Evolutionary conservation across 30 jellyfish, hydroid and myxozoan genomes (phyloP), one percentile per base, ranked within the genome.

Genomic region (Aurelia aurita complex sp. Pacific): DNA sequence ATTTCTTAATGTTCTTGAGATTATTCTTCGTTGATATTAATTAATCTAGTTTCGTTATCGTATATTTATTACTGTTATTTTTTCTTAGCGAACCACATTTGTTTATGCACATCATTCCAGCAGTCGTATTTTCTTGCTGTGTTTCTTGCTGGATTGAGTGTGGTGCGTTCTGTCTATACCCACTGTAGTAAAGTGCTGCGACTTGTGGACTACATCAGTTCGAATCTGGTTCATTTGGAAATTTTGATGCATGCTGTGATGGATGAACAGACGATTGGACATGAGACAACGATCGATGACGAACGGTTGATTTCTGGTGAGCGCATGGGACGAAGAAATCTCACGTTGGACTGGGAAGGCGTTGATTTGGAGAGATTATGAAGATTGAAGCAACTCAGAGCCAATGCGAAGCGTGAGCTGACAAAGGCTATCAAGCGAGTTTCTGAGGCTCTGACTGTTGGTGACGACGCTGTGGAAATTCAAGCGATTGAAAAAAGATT

Each of bases 191-290:
- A 40, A 61, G 69, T 1, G 1, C 33, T 61, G 69, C 69, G 69
- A 1, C 10, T 23, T 61, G 69, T 61, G 69, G 69, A 61, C 69
- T 61, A 61, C 69, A 61, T 60, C 69, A 60, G 32, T 60, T 60
- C 69, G 69, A 60, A 60, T 60, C 69, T 60, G 69, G 69, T 60
- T 60, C 32, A 60, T 60, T 60, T 17, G 69, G 69, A 60, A 60
- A 15, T 60, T 60, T 3, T 9, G 69, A 2, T 17, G 69, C 19
- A 60, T 19, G 8, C 32, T 15, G 19, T 38, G 50, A 38, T 38
- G 50, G 50, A 38, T 38, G 50, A 23, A 23, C 5, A 4, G 50
- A 38, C 50, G 67, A 10, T 55, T 55, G 67, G 67, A 17, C 13
- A 55, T 13, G 67, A 55, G 67, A 55, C 13, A 55, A 55, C 17